Percentiles rank a stretch among this genome's conserved stretches.
phyloP scores from a whole-genome alignment of 2,888 invertebrate genomes.

The Calephelis perditalis region DNA sequence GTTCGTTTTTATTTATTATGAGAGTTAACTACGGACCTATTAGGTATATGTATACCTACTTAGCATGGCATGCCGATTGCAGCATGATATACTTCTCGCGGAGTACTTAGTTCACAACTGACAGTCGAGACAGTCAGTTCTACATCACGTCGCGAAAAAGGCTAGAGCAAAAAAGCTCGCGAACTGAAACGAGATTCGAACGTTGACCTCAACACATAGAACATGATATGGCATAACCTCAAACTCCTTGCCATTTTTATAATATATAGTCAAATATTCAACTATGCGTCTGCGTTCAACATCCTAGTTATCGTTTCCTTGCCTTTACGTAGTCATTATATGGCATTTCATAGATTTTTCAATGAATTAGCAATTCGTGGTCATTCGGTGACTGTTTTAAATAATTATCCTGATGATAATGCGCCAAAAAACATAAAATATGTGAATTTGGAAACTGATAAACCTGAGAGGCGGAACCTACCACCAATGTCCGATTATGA shows the following conservation, averaged over 20 bases:
- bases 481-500: slow-evolving; percentile 37
- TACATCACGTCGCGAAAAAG: slow-evolving; percentile 20
- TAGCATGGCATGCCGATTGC: too few species aligned
- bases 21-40: too few species aligned
- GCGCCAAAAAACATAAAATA: slow-evolving; percentile 72
- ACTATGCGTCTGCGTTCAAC: slow-evolving; percentile 58
- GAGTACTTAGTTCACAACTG: slow-evolving; percentile 17
- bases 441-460: slow-evolving; percentile 54
- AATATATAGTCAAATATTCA: slow-evolving; percentile 27
- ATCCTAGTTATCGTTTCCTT: slow-evolving; percentile 74
- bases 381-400: slow-evolving; percentile 80
- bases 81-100: too few species aligned
- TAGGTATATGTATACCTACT: too few species aligned
- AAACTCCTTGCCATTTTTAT: slow-evolving; percentile 21
- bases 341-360: slow-evolving; percentile 78
- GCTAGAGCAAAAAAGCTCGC: background rate
- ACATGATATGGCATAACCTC: slow-evolving; percentile 24
- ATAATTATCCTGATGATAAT: slow-evolving; percentile 71
- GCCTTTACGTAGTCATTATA: slow-evolving; percentile 81
- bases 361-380: slow-evolving; percentile 76
- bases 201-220: slow-evolving; percentile 29
- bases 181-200: slow-evolving; percentile 21
- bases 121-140: slow-evolving; percentile 19
- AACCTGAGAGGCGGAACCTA: slow-evolving; percentile 19
- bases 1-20: too few species aligned